Percentiles rank a stretch among this genome's conserved stretches.
Conservation (phyloP, 64 coral and sea anemone genomes). For the Porites lutea region DNA sequence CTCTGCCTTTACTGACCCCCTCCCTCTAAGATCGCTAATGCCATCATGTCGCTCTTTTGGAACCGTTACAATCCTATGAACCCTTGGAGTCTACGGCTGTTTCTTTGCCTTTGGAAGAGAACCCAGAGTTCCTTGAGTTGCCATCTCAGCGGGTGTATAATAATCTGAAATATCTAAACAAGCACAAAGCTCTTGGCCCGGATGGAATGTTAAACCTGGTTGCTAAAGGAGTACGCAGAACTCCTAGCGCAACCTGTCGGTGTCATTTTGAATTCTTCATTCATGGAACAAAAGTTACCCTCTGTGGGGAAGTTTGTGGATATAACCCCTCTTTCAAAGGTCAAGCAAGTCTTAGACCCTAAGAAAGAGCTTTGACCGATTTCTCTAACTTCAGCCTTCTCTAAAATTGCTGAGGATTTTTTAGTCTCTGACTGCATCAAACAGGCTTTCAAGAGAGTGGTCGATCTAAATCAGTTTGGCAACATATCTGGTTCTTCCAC, state of each 20-base stretch:
- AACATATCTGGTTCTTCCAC: conserved; percentile 3
- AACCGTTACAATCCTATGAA: too few species aligned
- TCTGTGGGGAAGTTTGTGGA: not conserved
- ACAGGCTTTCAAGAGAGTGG: conserved; percentile 24
- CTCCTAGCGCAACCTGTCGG: not conserved
- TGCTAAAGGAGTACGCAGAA: not conserved
- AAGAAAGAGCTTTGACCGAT: too few species aligned
- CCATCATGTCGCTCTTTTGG: too few species aligned
- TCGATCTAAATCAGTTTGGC: conserved; percentile 49
- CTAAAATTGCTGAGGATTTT: not conserved
- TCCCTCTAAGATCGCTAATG: too few species aligned
- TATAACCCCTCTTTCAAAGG: not conserved
- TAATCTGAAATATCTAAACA: too few species aligned
- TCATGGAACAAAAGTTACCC: not conserved
- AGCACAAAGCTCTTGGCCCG: not conserved
- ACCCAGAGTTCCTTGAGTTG: too few species aligned
- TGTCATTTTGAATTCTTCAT: not conserved
- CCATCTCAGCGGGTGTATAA: too few species aligned
- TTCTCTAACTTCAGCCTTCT: too few species aligned
- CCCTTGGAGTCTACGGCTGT: too few species aligned
- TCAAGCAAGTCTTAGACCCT: too few species aligned
- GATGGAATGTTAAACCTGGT: not conserved
- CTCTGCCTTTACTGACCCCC: too few species aligned
- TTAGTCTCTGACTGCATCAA: conserved; percentile 47
- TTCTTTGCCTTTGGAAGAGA: too few species aligned